These are phyloP conservation scores for Macrophya alboannulata DNA, from an alignment of 2,888 invertebrate genomes.

Conservation along the genomic window DNA sequence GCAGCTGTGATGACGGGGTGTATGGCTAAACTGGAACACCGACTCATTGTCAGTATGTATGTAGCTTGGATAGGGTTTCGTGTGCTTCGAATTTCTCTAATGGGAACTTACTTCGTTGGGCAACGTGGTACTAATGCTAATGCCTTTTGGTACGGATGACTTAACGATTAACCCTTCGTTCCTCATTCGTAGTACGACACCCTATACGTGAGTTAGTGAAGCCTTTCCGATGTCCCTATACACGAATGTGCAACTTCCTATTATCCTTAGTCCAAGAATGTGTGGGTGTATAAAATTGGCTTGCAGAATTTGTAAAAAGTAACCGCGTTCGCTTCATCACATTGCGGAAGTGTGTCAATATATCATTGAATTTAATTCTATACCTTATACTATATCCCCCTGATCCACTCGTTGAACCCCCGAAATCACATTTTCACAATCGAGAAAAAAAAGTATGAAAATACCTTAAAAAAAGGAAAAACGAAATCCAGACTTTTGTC, in stretches of 20 bases:
- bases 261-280: conserved; percentile 4
- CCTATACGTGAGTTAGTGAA: conserved; percentile 51
- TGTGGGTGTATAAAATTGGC: neutral
- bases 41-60: conserved; percentile 28
- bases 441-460: neutral
- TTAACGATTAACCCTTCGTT: conserved; percentile 50
- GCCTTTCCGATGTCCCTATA: conserved; percentile 26
- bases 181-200: conserved; percentile 38
- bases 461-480: neutral
- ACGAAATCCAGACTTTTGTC: neutral
- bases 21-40: conserved; percentile 3
- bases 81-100: conserved; percentile 49
- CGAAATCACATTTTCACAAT: neutral
- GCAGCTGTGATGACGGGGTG: conserved; percentile 30
- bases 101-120: conserved; percentile 16
- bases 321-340: neutral
- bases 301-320: conserved; percentile 5
- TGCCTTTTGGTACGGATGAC: conserved; percentile 52
- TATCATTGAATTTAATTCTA: neutral
- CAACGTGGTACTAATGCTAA: conserved; percentile 40
- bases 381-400: neutral
- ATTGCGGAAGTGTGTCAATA: conserved; percentile 31
- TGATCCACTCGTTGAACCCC: neutral
- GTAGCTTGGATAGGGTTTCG: conserved; percentile 47
- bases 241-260: conserved; percentile 35